These are phyloP conservation scores for Macquaria ambigua DNA, from an alignment of 2,113 vertebrate genomes.

Conservation along the genomic window DNA sequence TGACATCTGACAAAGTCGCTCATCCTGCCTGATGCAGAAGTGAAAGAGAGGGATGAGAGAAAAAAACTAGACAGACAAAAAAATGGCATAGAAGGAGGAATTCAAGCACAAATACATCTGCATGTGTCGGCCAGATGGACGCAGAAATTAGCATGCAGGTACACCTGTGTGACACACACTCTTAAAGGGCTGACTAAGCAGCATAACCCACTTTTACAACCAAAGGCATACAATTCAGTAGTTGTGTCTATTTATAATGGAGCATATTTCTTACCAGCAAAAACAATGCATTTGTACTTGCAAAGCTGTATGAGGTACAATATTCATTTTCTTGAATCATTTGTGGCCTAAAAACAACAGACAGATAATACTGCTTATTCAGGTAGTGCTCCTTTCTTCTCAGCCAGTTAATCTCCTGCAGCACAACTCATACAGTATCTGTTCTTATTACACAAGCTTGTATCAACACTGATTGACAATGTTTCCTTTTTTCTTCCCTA, in stretches of 20 bases:
- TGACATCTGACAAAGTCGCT: conserved; percentile 32
- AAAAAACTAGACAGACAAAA: conserved; percentile 21
- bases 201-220: conserved; percentile 65
- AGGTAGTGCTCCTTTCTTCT: conserved; percentile 57
- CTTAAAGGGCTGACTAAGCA: conserved; percentile 64
- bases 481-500: conserved; percentile 43
- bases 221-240: conserved; percentile 53
- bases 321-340: conserved; percentile 70
- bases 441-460: conserved; percentile 56
- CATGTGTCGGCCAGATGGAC: conserved; percentile 8
- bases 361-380: conserved; percentile 67
- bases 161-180: conserved; percentile 18
- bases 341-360: conserved; percentile 66
- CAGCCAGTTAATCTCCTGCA: conserved; percentile 66
- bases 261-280: conserved; percentile 54
- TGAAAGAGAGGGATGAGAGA: conserved; percentile 12
- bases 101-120: conserved; percentile 18
- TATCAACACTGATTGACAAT: conserved; percentile 64
- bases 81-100: conserved; percentile 6
- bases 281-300: conserved; percentile 58
- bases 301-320: conserved; percentile 48
- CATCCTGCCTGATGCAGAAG: conserved; percentile 29
- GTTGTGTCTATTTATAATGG: conserved; percentile 67
- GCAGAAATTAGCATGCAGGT: conserved; percentile 30
- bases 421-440: conserved; percentile 55